Evolutionary conservation across 2,888 invertebrate genomes (phyloP).

Genomic region (Rhyacophila evoluta): DNA sequence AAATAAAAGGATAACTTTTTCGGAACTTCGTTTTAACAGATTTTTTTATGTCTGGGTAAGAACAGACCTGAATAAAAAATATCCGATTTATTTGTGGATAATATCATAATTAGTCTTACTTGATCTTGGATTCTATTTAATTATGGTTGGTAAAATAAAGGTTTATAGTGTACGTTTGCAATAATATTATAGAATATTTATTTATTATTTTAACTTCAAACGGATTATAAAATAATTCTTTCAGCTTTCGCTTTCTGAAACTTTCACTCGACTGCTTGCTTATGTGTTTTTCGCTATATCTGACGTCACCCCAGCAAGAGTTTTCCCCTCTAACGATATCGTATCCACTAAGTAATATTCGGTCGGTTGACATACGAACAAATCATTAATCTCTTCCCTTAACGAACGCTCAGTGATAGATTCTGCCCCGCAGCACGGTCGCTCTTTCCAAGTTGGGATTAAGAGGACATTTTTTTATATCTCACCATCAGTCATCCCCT

Average conservation of each 20-base stretch:
- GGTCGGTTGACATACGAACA: slow-evolving; percentile 34
- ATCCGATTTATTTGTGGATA: too few relatives aligned
- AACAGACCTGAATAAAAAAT: too few relatives aligned
- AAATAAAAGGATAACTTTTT: too few relatives aligned
- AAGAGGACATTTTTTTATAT: slow-evolving; percentile 33
- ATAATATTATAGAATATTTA: too few relatives aligned
- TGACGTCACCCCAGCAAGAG: neutral
- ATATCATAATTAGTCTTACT: too few relatives aligned
- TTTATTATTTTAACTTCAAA: too few relatives aligned
- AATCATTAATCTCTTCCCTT: slow-evolving; percentile 40
- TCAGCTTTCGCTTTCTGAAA: neutral
- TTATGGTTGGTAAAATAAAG: too few relatives aligned
- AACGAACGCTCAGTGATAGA: slow-evolving; percentile 40
- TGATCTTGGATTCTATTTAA: too few relatives aligned
- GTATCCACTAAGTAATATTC: slow-evolving; percentile 36
- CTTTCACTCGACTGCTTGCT: neutral
- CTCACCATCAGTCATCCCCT: slow-evolving; percentile 25
- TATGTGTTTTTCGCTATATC: neutral
- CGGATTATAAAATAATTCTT: too few relatives aligned
- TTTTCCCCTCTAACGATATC: slow-evolving; percentile 26
- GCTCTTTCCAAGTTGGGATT: slow-evolving; percentile 32
- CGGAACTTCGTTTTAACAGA: too few relatives aligned
- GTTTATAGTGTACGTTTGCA: too few relatives aligned
- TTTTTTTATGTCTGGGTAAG: too few relatives aligned
- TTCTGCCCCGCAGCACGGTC: slow-evolving; percentile 28